Evolutionary conservation across 2,888 invertebrate genomes (phyloP), one percentile per base, ranked within the genome.

Genomic region (Resseliella maxima): DNA sequence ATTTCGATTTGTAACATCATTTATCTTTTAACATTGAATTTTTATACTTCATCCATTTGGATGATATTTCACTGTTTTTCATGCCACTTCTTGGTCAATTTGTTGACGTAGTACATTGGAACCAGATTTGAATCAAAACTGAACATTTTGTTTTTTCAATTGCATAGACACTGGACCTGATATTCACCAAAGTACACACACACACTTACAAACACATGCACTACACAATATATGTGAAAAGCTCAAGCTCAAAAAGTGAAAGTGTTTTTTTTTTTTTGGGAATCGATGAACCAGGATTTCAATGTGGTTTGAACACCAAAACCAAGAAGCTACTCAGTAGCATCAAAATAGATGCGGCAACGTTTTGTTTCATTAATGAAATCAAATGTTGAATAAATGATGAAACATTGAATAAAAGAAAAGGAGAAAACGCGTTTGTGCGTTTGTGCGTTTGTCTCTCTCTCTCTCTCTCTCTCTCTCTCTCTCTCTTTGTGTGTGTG

Each of bases 1-100:
- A 59, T 24, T 59, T 59, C 24, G 59, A 59, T 59, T 59, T 59
- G 59, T 24, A 24, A 59, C 59, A 59, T 59, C 59, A 59, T 59
- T 59, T 59, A 59, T 59, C 59, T 24, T 59, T 59, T 27, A 24
- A 24, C 59, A 59, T 24, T 59, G 59, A 59, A 24, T 59, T 59
- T 59, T 59, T 59, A 24, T 59, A 59, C 24, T 59, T 59, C 59
- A 59, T 59, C 59, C 24, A 15, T 12, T 5, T 41, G 5, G 41
- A 12, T 41, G 6, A 12, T 18, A 21, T 50, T 21, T 6, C 2
- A 21, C 18, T 21, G 18, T 50, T 50, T 21, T 50, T 21, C 18
- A 6, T 50, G 50, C 50, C 5, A 21, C 18, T 50, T 50, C n/a
- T 50, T 21, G 18, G 50, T 50, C 50, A 10, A 50, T 50, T 50